Evolutionary conservation across 2,888 invertebrate species (phyloP).

Genomic region (Lordiphosa andalusiaca): DNA sequence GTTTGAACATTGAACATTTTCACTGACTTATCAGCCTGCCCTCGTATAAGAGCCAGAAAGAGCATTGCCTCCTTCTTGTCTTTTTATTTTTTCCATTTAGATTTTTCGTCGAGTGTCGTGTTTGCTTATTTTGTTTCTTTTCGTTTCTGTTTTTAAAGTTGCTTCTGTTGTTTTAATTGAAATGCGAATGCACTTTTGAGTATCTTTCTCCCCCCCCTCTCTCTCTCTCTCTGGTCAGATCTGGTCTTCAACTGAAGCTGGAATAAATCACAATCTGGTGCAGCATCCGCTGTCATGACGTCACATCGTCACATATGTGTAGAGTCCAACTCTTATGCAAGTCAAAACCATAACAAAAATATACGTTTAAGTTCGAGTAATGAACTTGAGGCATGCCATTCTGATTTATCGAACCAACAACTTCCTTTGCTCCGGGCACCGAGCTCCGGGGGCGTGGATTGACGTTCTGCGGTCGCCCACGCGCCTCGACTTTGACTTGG

Average conservation of each 20-base stretch:
- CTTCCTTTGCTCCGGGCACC: slow-evolving; percentile 1
- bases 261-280: slow-evolving; percentile 51
- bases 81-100: slow-evolving; percentile 1
- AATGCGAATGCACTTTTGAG: slow-evolving; percentile 75
- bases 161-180: slow-evolving; percentile 69
- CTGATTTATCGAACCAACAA: slow-evolving; percentile 63
- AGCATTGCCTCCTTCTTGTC: too few species aligned
- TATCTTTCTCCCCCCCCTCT: slow-evolving; percentile 27
- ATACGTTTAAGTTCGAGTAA: slow-evolving; percentile 30
- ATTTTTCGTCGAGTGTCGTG: slow-evolving; percentile 11
- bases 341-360: slow-evolving; percentile 17
- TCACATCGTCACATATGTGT: slow-evolving; percentile 28
- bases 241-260: slow-evolving; percentile 17
- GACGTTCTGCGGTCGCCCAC: slow-evolving; percentile 60
- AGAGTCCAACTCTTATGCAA: slow-evolving; percentile 49
- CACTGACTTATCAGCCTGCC: too few species aligned
- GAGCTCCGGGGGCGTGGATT: neutral
- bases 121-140: slow-evolving; percentile 24
- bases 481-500: slow-evolving; percentile 36
- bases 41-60: too few species aligned
- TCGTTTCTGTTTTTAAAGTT: slow-evolving; percentile 28
- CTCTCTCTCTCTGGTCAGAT: slow-evolving; percentile 31
- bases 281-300: slow-evolving; percentile 49
- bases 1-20: too few species aligned
- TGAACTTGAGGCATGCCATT: slow-evolving; percentile 59